Conservation (phyloP, 2,888 invertebrate genomes). For the Harpalus rubripes region DNA sequence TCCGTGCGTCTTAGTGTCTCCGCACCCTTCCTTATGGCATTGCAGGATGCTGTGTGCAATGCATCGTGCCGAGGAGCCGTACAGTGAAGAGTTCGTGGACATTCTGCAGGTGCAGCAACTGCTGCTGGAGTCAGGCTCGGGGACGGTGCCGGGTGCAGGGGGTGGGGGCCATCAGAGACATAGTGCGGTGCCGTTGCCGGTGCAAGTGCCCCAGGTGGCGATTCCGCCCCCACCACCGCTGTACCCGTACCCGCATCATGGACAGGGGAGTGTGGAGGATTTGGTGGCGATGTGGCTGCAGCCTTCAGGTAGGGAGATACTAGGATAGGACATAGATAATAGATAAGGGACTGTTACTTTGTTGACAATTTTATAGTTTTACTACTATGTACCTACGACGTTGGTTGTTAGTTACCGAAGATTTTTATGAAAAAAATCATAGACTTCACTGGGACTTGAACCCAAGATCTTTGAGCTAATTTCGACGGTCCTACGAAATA, state of each 20-base stretch:
- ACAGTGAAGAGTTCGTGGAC: constrained; percentile 83
- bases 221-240: constrained; percentile 68
- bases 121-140: constrained; percentile 78
- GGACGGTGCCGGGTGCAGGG: neutral
- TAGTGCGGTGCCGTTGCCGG: constrained; percentile 18
- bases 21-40: neutral
- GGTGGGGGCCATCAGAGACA: no score
- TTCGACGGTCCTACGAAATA: no score
- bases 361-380: no score
- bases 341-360: no score
- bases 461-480: no score
- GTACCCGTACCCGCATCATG: constrained; percentile 71
- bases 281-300: constrained; percentile 86
- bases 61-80: neutral
- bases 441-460: no score
- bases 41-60: neutral
- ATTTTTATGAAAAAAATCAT: no score
- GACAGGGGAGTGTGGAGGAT: constrained; percentile 83
- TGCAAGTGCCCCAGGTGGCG: constrained; percentile 72
- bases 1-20: neutral
- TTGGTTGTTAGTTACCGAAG: no score
- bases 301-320: constrained; percentile 68
- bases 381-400: no score
- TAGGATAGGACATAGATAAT: no score
- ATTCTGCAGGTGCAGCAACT: constrained; percentile 90